Base-by-base conservation (phyloP, 2,888 invertebrate genomes). In the Agonopterix heracliana region DNA sequence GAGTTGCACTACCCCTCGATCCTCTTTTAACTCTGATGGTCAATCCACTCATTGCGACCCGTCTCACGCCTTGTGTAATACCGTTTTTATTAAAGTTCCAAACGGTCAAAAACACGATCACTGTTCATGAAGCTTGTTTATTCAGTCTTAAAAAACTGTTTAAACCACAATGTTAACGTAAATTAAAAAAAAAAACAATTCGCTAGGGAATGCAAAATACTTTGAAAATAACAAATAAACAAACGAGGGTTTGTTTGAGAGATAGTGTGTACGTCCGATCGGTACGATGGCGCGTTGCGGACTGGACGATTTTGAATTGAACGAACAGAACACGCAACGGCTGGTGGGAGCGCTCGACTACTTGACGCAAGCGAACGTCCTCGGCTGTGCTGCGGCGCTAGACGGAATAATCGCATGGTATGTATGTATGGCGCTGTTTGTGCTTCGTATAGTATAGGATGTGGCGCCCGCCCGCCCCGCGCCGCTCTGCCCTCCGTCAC, bases 11-110 rank as follows among this genome's bases (percentile, higher is more conserved):
- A 66, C 89, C 89, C 77, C 89, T 82, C 78, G 89, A 89, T 75
- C 89, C 86, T 75, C 89, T 79, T 83, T 89, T 89, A 64, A 85
- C 84, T 81, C 86, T 86, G 71, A 81, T 81, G 78, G 87, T 84
- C 88, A 89, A 83, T 80, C 86, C 87, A 72, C 88, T 89, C 89
- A 89, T 89, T 80, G 84, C 89, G 87, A 81, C 72, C 78, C 74
- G 74, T 71, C 75, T 73, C 74, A 75, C 77, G 78, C 71, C 73
- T 74, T 71, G 34, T 73, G 65, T 76, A 64, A 66, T 71, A 73
- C 74, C 73, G 71, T 78, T 78, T 41, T 71, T 82, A 78, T 76
- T 77, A 73, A 65, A 71, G 73, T 80, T 77, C 69, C 57, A 77
- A 79, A 81, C 74, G 71, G 74, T 71, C 62, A 63, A 74, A 81